Conservation (phyloP, 2,113 vertebrate genomes). For the Menura novaehollandiae region DNA sequence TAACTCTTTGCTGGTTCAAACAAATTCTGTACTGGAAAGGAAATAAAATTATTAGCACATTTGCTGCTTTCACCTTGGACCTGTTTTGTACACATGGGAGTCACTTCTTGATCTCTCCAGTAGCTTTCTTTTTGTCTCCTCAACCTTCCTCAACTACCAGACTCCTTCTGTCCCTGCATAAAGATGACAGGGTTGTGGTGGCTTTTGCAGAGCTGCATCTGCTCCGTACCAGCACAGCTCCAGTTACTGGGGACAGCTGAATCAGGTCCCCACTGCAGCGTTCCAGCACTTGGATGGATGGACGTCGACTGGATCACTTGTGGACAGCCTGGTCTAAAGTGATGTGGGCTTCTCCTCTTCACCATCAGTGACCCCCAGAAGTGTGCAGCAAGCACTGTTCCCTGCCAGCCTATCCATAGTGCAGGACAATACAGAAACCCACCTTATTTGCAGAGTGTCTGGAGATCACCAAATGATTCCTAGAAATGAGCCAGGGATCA, state of each 20-base stretch:
- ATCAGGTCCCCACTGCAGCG: background rate
- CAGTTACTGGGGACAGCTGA: background rate
- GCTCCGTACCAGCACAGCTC: background rate
- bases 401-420: background rate
- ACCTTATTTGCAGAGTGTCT: background rate
- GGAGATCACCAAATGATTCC: background rate
- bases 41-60: background rate
- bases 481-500: background rate
- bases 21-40: background rate
- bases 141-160: background rate
- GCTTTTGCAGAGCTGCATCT: background rate
- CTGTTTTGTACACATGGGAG: background rate
- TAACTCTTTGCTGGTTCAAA: conserved; percentile 50
- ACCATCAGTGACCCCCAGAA: background rate
- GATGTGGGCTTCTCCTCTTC: background rate
- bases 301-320: accelerated
- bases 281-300: background rate
- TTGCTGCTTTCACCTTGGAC: background rate
- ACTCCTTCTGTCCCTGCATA: background rate
- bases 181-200: background rate
- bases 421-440: background rate
- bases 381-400: background rate
- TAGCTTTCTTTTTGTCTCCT: background rate
- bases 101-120: background rate
- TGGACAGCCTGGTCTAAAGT: background rate